These are phyloP conservation scores for Temnothorax curvispinosus DNA, from an alignment of 1,140 invertebrate genomes.

Conservation along the genomic window DNA sequence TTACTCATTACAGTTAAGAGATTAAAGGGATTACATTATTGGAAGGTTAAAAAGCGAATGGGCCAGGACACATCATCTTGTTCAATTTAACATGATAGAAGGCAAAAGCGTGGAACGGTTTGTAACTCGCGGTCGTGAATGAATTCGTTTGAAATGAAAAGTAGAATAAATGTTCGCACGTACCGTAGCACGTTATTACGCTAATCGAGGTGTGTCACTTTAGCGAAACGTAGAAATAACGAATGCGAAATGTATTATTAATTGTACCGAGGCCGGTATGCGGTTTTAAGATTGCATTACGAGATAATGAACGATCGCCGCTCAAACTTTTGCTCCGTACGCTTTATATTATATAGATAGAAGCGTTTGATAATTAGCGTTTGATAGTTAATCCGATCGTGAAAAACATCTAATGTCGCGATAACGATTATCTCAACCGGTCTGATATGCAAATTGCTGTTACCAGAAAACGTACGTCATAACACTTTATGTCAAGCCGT, in stretches of 20 bases:
- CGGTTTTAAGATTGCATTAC: constrained; percentile 27
- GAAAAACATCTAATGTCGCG: constrained; percentile 25
- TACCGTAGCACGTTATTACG: constrained; percentile 3
- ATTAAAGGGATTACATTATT: not conserved
- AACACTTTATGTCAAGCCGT: not conserved
- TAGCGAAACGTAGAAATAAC: constrained; percentile 39
- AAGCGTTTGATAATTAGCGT: constrained; percentile 15
- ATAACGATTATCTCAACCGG: constrained; percentile 3
- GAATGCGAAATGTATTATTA: constrained; percentile 53
- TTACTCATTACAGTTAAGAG: constrained; percentile 10
- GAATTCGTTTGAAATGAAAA: constrained; percentile 51
- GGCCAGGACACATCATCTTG: constrained; percentile 10
- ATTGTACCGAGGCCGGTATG: constrained; percentile 25
- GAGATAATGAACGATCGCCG: constrained; percentile 19
- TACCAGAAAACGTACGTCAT: constrained; percentile 6
- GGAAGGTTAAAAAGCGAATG: constrained; percentile 41
- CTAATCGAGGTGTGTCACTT: constrained; percentile 54
- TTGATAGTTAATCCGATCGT: constrained; percentile 14
- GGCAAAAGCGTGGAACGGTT: constrained; percentile 29
- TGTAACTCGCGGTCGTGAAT: constrained; percentile 18
- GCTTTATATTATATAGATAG: constrained; percentile 15
- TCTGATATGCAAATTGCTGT: not conserved
- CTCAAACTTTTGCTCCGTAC: constrained; percentile 30
- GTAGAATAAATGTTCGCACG: constrained; percentile 40
- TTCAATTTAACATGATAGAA: constrained; percentile 41